Conservation (phyloP, 2,113 vertebrate species). For the Mixornis gularis region DNA sequence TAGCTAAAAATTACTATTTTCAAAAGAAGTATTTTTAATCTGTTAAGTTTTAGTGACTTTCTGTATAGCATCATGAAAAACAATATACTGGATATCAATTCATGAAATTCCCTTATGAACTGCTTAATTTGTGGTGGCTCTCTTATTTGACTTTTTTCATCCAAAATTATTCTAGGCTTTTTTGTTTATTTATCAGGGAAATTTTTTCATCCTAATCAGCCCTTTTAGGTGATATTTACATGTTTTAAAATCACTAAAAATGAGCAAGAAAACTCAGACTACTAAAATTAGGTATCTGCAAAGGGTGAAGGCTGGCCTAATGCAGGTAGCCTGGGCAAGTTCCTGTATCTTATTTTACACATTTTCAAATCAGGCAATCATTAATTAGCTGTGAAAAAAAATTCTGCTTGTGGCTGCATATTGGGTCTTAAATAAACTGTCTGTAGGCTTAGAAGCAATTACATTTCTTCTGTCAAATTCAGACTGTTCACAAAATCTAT, state of each 20-base stretch:
- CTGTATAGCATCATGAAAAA: not conserved
- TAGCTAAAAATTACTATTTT: not conserved
- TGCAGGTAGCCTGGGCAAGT: not conserved
- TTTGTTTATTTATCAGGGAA: not conserved
- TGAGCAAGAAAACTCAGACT: not conserved
- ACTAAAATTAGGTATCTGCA: not conserved
- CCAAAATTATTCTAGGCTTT: fast-evolving
- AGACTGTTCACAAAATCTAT: not conserved
- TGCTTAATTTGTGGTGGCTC: not conserved
- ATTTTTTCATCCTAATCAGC: not conserved
- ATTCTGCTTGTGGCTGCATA: not conserved
- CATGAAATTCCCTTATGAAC: not conserved
- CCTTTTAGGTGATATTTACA: not conserved
- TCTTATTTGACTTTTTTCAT: not conserved
- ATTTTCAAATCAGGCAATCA: not conserved
- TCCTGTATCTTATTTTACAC: not conserved
- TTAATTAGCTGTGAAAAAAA: not conserved
- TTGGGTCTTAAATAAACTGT: not conserved
- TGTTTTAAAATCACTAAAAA: not conserved
- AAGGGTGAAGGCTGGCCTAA: not conserved
- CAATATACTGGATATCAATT: not conserved
- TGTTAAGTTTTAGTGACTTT: not conserved
- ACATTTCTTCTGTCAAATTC: not conserved
- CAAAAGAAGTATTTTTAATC: not conserved
- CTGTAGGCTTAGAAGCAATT: not conserved